Evolutionary conservation across 2,797 vertebrate genomes (phyloP).

Genomic region (Petrocephalus sullivani): DNA sequence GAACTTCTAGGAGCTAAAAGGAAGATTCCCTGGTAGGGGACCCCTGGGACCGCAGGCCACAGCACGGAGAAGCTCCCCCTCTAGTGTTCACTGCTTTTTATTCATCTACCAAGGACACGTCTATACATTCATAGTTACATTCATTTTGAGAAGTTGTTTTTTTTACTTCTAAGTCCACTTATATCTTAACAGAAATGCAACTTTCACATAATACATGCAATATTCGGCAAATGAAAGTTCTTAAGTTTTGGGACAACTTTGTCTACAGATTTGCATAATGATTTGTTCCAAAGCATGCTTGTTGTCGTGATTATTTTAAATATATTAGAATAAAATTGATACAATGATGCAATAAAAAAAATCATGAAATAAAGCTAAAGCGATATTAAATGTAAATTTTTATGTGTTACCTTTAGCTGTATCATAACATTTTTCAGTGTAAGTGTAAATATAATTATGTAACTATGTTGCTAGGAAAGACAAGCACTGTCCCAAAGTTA

Average conservation of each 20-base stretch:
- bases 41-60: conserved; percentile 56
- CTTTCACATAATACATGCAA: background rate
- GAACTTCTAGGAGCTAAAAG: conserved; percentile 61
- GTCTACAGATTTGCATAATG: background rate
- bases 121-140: background rate
- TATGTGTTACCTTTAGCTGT: background rate
- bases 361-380: background rate
- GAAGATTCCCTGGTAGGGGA: conserved; percentile 63
- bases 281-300: background rate
- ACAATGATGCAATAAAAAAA: background rate
- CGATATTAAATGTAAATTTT: background rate
- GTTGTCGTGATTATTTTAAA: background rate
- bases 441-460: background rate
- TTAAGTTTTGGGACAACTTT: background rate
- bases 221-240: background rate
- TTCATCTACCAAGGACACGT: background rate
- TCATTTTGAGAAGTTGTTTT: background rate
- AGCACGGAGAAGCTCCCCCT: conserved; percentile 92
- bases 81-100: conserved; percentile 84
- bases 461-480: background rate
- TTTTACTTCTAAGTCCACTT: background rate
- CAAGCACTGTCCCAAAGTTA: background rate
- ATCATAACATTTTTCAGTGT: background rate
- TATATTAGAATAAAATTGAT: background rate
- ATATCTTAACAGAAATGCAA: background rate